Evolutionary conservation across 2,113 vertebrate species (phyloP).

Genomic region (Heterochromis multidens): DNA sequence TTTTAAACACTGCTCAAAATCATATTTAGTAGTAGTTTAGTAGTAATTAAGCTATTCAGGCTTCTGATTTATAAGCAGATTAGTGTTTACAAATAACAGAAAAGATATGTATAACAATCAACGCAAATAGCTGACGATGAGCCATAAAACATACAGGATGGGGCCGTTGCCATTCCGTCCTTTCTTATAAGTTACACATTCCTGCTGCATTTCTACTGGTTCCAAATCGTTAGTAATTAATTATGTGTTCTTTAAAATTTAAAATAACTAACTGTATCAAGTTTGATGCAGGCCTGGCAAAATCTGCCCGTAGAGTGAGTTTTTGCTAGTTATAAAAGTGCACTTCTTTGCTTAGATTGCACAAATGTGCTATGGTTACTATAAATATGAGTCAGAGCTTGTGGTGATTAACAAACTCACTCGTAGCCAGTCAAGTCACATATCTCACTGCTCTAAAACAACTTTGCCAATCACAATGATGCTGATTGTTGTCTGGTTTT

Average conservation of each 20-base stretch:
- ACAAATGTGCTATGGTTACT: background rate
- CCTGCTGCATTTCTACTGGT: background rate
- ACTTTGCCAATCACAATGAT: background rate
- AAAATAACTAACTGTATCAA: background rate
- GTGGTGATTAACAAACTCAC: background rate
- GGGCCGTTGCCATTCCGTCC: rapidly evolving
- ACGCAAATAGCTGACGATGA: background rate
- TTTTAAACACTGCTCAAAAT: background rate
- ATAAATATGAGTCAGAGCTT: background rate
- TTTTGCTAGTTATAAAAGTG: background rate
- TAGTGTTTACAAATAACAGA: background rate
- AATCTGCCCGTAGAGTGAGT: no score
- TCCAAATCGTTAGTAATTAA: background rate
- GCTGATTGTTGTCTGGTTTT: background rate
- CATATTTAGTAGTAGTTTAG: background rate
- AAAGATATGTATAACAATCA: background rate
- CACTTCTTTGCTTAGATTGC: no score
- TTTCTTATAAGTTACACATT: background rate
- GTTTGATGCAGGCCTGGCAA: background rate
- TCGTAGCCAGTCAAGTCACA: background rate
- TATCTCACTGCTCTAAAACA: background rate
- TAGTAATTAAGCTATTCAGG: background rate
- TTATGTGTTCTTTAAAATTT: background rate
- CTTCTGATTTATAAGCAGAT: background rate
- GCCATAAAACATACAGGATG: background rate